A percentile compares a stretch with the other conserved stretches of the same genome.
Conservation (phyloP, 2,113 vertebrate genomes). For the Dinomys branickii region DNA sequence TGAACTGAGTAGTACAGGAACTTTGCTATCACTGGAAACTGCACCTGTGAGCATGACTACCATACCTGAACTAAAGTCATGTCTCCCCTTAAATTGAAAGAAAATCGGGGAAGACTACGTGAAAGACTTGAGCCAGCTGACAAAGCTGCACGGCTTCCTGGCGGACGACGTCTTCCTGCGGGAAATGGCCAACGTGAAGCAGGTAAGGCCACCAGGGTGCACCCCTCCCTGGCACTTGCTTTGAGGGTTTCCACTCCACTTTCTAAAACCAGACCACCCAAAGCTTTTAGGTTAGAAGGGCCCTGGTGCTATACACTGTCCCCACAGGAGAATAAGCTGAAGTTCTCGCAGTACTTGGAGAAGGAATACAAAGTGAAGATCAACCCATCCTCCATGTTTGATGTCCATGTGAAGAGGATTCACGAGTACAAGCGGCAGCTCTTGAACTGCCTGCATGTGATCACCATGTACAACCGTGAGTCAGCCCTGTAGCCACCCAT, state of each 20-base stretch:
- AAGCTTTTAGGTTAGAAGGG: background rate
- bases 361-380: slow-evolving; percentile 94
- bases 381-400: slow-evolving; percentile 96
- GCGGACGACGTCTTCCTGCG: slow-evolving; percentile 90
- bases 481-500: background rate
- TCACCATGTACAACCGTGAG: slow-evolving; percentile 98
- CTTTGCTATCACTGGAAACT: background rate
- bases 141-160: slow-evolving; percentile 89
- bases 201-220: slow-evolving; percentile 84
- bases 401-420: slow-evolving; percentile 98
- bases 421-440: slow-evolving; percentile 99
- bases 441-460: slow-evolving; percentile 96
- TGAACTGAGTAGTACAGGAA: background rate
- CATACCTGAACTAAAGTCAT: background rate
- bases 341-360: slow-evolving; percentile 95
- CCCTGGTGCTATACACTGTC: background rate
- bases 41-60: background rate
- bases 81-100: slow-evolving; percentile 82
- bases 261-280: background rate
- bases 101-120: slow-evolving; percentile 96
- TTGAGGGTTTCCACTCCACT: background rate
- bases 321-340: slow-evolving; percentile 95
- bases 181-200: slow-evolving; percentile 94
- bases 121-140: slow-evolving; percentile 93
- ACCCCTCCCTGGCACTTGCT: rapidly evolving